phyloP scores from a whole-genome alignment of 2,113 vertebrate genomes.

The Prochilodus magdalenae region DNA sequence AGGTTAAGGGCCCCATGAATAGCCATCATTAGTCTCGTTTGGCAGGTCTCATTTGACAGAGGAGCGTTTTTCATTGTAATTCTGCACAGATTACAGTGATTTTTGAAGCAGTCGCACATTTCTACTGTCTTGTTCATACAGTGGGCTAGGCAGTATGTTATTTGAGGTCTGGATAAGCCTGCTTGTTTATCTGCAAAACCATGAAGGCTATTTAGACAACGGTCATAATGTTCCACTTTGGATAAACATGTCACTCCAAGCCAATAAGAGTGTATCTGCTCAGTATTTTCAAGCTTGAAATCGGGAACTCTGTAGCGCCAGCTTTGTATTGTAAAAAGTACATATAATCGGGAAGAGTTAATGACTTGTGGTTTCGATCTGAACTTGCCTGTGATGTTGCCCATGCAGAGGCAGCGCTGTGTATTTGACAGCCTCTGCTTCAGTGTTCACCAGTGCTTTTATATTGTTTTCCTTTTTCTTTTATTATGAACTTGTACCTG shows the following conservation, averaged over 20 bases:
- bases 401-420: too few relatives aligned
- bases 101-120: not conserved
- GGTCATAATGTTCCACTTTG: not conserved
- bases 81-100: too few relatives aligned
- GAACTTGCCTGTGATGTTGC: not conserved
- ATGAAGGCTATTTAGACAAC: not conserved
- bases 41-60: not conserved
- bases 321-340: not conserved
- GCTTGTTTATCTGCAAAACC: constrained; percentile 1
- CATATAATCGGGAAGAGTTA: not conserved
- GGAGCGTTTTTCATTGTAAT: not conserved
- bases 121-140: not conserved
- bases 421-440: not conserved
- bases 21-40: not conserved
- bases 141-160: not conserved
- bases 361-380: not conserved
- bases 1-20: not conserved
- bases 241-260: not conserved
- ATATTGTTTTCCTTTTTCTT: not conserved
- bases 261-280: not conserved
- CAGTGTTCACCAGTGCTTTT: not conserved
- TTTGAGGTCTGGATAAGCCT: constrained; percentile 5
- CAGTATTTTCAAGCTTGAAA: not conserved
- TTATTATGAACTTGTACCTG: not conserved
- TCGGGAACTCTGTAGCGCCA: not conserved